Evolutionary conservation across 2,888 invertebrate species (phyloP), one percentile per base, ranked within the genome.

Genomic region (Sminthurides aquaticus): DNA sequence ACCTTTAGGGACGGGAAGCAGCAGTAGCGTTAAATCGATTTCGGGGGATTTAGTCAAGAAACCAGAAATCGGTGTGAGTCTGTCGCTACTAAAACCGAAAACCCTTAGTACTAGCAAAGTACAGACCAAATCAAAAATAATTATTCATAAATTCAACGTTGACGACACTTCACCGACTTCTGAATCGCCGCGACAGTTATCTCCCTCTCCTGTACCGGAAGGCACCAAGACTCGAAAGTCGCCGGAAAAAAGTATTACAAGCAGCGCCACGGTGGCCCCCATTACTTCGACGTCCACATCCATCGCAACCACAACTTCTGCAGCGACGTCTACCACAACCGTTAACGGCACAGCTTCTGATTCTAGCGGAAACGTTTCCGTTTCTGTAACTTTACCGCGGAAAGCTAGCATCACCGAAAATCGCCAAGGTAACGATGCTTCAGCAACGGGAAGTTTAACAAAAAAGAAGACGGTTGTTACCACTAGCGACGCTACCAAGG

Each of bases 141-240:
- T 62, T 26, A 57, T 62, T 48, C 62, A 62, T 62, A 62, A 62
- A 57, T 62, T 62, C 49, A 27, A 55, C n/a, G 18, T 62, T 1
- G 62, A 62, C 5, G 62, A 62, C 15, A 18, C 43, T 15, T 34
- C 43, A 11, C 43, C 43, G 15, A 34, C 43, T 5, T 34, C 43
- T 5, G 43, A 34, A 15, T 34, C 43, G 43, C 43, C 43, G 43
- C 5, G 15, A 34, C 5, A 34, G 43, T 15, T 34, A 15, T 34
- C 43, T 5, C 43, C 43, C 8, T 34, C 43, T 5, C 43, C 43
- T 11, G 43, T 5, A 34, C 43, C 43, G 43, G 43, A 34, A 15
- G 8, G 8, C 8, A 34, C 8, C 5, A 11, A 5, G 15, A 34
- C 8, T 5, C 15, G 8, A 5, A 34, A 34, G 15, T 11, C 43